These are phyloP conservation scores for Podarcis muralis DNA, from an alignment of 2,113 vertebrate genomes.

Conservation along the genomic window DNA sequence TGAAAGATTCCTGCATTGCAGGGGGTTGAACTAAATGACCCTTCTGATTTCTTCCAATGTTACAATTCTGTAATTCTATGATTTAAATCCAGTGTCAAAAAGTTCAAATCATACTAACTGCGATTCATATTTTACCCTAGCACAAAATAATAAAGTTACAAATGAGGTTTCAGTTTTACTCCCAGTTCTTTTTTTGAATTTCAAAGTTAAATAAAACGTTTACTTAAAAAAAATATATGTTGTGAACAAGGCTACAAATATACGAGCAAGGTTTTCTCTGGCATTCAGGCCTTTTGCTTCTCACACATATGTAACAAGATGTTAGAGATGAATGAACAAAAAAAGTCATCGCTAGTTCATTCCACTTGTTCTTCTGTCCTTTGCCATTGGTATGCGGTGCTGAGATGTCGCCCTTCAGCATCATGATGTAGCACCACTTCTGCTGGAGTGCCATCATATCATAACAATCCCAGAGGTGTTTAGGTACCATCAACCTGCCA, in stretches of 20 bases:
- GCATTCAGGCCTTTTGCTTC: accelerated
- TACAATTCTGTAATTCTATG: too few species aligned
- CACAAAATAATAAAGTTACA: neutral
- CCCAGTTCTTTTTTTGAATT: neutral
- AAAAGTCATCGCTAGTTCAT: neutral
- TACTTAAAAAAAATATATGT: neutral
- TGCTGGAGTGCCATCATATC: slow-evolving; percentile 8
- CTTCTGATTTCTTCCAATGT: too few species aligned
- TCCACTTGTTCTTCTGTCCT: neutral
- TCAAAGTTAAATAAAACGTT: neutral
- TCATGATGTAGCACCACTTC: slow-evolving; percentile 10
- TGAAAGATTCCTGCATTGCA: too few species aligned
- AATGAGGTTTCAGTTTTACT: neutral
- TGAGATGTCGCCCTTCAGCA: slow-evolving; percentile 8
- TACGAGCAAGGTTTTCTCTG: neutral
- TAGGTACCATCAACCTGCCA: neutral
- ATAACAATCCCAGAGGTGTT: slow-evolving; percentile 7
- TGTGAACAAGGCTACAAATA: neutral
- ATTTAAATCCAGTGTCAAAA: neutral
- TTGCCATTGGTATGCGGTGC: slow-evolving; percentile 5
- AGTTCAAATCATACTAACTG: neutral
- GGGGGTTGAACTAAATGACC: too few species aligned
- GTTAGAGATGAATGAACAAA: neutral
- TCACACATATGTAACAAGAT: slow-evolving; percentile 1
- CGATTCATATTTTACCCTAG: neutral